Evolutionary conservation across 2,797 vertebrate species (phyloP), one percentile per base, ranked within the genome.

Genomic region (Microchirus variegatus): DNA sequence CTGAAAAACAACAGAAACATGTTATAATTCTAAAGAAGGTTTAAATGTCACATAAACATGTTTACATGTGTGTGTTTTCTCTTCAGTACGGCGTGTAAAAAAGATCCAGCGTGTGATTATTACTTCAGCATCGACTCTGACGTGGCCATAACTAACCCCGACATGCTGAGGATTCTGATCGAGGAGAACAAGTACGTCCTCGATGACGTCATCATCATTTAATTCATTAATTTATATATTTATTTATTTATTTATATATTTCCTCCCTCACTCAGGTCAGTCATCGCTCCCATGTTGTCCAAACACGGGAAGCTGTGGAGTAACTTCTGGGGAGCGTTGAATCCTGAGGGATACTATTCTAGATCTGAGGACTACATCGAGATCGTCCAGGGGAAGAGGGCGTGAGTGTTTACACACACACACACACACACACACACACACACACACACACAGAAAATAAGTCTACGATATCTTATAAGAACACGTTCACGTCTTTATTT

Each of bases 301-400:
- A 94, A 89, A 54, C 93, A 94, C 0, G 95, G 95, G 5, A 96
- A 96, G 67, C 93, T 97, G 53, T 97, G 96, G 96, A 96, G 95
- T 17, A 97, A 97, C 85, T 96, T 96, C 85, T 96, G 95, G 96
- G 96, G 96, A 0, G 95, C 96, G 4, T 82, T 96, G 74, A 96
- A 93, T 84, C 91, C 94, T 0, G 95, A 96, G 1, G 95, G 95
- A 0, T 97, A 82, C 76, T 97, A 97, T 40, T 94, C 95, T 0
- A 92, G 96, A 2, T 95, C 96, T 0, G 96, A 97, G 53, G 96
- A 97, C 74, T 97, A 97, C 19, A 95, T 96, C 16, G 95, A 97
- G 73, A 91, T 97, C n/a, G 95, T 96, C 7, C 95, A 96, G 89
- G 91, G 87, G 18, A 96, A 96, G 82, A 92, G 96, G 79, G 76